A percentile compares a stretch with the other conserved stretches of the same genome.
These are phyloP conservation scores for Villa cingulata DNA, from an alignment of 2,888 invertebrate genomes.

Conservation along the genomic window DNA sequence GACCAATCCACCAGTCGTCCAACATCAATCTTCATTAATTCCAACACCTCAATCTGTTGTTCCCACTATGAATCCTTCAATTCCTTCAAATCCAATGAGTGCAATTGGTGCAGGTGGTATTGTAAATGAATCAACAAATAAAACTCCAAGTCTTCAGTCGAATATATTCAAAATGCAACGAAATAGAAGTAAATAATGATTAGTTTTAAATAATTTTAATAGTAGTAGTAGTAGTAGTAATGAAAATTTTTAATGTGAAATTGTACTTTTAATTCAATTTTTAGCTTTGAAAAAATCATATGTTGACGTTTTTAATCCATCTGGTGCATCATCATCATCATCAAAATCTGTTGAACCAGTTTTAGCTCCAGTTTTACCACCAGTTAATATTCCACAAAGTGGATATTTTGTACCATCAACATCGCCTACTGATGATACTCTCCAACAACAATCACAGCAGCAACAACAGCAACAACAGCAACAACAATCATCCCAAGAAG, in stretches of 20 bases:
- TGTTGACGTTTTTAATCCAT: conserved; percentile 78
- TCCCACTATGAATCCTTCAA: neutral
- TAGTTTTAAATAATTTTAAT: too few species aligned
- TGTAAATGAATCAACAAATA: conserved; percentile 5
- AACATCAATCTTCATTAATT: conserved; percentile 8
- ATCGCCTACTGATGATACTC: conserved; percentile 14
- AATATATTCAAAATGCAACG: conserved; percentile 73
- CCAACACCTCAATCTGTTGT: too few species aligned
- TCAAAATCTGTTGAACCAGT: conserved; percentile 29
- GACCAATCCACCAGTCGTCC: neutral
- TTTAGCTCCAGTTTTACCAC: conserved; percentile 32
- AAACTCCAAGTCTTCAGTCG: conserved; percentile 35
- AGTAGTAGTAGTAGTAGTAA: too few species aligned
- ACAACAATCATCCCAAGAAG: conserved; percentile 17
- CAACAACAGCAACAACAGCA: conserved; percentile 19
- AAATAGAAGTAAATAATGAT: conserved; percentile 55
- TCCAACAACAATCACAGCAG: conserved; percentile 19
- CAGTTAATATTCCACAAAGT: conserved; percentile 29
- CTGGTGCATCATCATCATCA: conserved; percentile 38
- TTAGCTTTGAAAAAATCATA: conserved; percentile 72
- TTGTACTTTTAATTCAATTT: conserved; percentile 18
- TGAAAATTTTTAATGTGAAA: too few species aligned
- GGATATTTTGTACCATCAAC: conserved; percentile 32
- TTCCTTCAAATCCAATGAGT: conserved; percentile 3
- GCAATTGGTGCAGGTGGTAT: neutral